Percentiles rank a stretch among this genome's conserved stretches.
Evolutionary conservation across 2,888 invertebrate genomes (phyloP).

Genomic region (Cephus nigrinus): DNA sequence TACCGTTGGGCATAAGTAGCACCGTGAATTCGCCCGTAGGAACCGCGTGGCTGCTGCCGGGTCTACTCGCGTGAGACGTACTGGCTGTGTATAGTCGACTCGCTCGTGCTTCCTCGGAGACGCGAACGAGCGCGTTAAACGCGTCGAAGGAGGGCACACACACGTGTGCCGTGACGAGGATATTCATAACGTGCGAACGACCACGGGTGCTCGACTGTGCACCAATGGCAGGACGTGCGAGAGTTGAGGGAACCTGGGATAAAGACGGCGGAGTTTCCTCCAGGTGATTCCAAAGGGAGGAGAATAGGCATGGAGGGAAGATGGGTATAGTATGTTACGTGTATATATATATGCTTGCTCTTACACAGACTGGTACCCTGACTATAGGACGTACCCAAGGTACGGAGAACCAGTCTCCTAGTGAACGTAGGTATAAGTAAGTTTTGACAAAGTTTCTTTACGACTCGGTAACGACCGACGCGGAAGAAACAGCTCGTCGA

Average conservation of each 20-base stretch:
- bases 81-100: too few species aligned
- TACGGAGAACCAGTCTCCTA: too few species aligned
- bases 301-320: background rate
- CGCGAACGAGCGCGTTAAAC: constrained; percentile 42
- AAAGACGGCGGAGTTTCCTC: constrained; percentile 26
- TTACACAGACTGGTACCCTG: too few species aligned
- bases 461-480: constrained; percentile 4
- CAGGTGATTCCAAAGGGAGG: constrained; percentile 26
- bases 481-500: constrained; percentile 11
- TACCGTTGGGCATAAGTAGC: too few species aligned
- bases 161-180: constrained; percentile 29
- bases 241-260: constrained; percentile 31
- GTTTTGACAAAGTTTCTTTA: constrained; percentile 3
- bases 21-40: too few species aligned
- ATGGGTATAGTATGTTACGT: too few species aligned
- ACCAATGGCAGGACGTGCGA: constrained; percentile 45
- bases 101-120: too few species aligned
- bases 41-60: too few species aligned
- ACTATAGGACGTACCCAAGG: too few species aligned
- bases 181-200: constrained; percentile 54
- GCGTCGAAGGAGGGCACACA: constrained; percentile 47
- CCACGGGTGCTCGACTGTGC: constrained; percentile 47
- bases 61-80: too few species aligned
- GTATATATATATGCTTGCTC: too few species aligned
- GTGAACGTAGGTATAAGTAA: background rate